These are phyloP conservation scores for Xiphorhynchus erythropygius DNA, from an alignment of 2,797 vertebrate species.

Conservation along the genomic window DNA sequence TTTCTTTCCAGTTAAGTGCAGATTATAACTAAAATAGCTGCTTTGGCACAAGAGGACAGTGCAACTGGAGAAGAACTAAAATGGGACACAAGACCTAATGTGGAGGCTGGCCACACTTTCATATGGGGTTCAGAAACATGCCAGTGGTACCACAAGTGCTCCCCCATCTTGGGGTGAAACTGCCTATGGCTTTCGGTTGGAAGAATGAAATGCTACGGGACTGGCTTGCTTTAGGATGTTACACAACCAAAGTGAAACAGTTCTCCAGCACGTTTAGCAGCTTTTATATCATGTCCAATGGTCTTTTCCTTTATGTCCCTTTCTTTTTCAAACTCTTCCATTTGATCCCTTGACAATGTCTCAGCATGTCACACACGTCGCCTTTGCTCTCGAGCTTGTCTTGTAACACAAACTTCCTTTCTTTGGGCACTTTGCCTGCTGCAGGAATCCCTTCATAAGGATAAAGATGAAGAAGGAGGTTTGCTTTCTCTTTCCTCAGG, in stretches of 20 bases:
- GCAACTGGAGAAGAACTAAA: neutral
- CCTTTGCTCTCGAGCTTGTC: neutral
- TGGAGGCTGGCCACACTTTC: neutral
- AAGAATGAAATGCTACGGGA: neutral
- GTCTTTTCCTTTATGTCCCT: neutral
- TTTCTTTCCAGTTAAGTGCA: neutral
- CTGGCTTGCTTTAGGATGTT: neutral
- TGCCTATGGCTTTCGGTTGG: neutral
- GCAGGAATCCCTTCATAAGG: conserved; percentile 9
- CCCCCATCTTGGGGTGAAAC: neutral
- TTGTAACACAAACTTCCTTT: conserved; percentile 5
- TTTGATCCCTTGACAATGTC: neutral
- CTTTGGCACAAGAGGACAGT: neutral
- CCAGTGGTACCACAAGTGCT: neutral
- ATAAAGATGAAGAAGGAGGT: neutral
- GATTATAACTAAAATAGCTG: neutral
- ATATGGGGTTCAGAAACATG: neutral
- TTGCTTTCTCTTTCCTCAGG: neutral
- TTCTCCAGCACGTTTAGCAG: neutral
- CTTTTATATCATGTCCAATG: neutral
- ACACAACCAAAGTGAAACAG: neutral
- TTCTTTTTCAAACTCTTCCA: neutral
- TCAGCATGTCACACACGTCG: neutral
- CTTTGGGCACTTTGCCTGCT: neutral
- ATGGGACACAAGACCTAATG: neutral